These are phyloP conservation scores for Huso huso DNA, from an alignment of 2,797 vertebrate genomes.

Conservation along the genomic window DNA sequence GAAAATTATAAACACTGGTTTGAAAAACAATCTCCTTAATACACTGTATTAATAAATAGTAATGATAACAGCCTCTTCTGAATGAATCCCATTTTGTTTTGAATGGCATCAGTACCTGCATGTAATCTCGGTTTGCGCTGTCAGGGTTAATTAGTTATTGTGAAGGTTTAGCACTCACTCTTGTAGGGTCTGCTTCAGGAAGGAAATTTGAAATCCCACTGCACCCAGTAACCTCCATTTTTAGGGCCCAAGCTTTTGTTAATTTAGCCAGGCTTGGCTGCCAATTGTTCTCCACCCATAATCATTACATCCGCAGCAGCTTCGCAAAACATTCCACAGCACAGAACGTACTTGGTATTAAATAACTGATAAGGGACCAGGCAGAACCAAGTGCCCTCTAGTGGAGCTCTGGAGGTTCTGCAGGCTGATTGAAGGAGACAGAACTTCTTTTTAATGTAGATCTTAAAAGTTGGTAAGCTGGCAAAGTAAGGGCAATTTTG, in stretches of 20 bases:
- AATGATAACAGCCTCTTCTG: too few species aligned
- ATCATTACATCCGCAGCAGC: conserved; percentile 67
- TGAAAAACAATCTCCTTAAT: too few species aligned
- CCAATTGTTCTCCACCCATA: conserved; percentile 78
- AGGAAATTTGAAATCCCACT: conserved; percentile 77
- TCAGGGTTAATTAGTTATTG: background rate
- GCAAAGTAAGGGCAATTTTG: too few species aligned
- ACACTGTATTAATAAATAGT: too few species aligned
- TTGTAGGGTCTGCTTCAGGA: conserved; percentile 86
- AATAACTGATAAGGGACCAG: conserved; percentile 8
- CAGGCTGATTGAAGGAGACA: background rate
- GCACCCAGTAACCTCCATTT: conserved; percentile 69
- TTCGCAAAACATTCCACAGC: conserved; percentile 57
- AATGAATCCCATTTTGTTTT: too few species aligned
- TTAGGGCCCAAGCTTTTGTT: conserved; percentile 83
- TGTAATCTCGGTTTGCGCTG: too few species aligned
- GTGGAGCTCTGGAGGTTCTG: conserved; percentile 24
- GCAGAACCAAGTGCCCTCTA: conserved; percentile 35
- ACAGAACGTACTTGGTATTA: conserved; percentile 10
- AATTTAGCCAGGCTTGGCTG: conserved; percentile 65
- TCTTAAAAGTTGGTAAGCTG: too few species aligned
- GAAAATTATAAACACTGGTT: too few species aligned
- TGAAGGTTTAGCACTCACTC: conserved; percentile 38
- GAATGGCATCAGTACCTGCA: too few species aligned
- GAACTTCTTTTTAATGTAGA: too few species aligned